Evolutionary conservation across 2,797 vertebrate genomes (phyloP), one percentile per base, ranked within the genome.

Genomic region (Sus cebifrons): DNA sequence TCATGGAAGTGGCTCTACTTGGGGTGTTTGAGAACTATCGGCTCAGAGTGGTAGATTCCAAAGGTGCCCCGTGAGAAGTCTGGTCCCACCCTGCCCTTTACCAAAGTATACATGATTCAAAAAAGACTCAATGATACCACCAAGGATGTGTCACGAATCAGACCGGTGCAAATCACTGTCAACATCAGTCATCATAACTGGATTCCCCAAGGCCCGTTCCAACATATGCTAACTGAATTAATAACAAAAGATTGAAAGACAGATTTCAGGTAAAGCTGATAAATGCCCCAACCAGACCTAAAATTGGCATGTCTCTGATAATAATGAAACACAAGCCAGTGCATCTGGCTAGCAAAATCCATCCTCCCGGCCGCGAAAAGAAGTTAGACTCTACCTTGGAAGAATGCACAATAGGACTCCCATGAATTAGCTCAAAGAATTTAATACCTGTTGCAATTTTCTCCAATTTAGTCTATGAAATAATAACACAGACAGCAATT

Each of bases 391-490:
- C 89, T 20, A 87, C 96, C 97, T 98, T 92, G 93, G 79, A 98
- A 98, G 98, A 98, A 98, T 81, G 96, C 97, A 96, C 88, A 98
- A 98, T 97, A 98, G 97, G 94, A 98, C 98, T 97, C 96, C 96
- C 97, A 84, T 97, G 98, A 98, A 98, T 98, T 97, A 98, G 96
- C 96, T 87, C 95, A 90, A 98, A 98, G 97, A 98, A 98, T 98
- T 98, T 98, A 98, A 98, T 97, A 98, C 98, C 98, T 98, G 98
- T 98, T 98, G 98, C 98, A 98, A 98, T 98, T 98, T 98, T 95
- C 97, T 98, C 97, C 98, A 97, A 98, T 98, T 98, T 98, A 98
- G 98, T 98, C 96, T 94, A 97, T 98, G 98, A 98, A 98, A 98
- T 98, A 98, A 98, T 98, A 98, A 98, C 98, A 98, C 20, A 97